phyloP scores from a whole-genome alignment of 2,888 invertebrate species.

The Eristalis tenax region DNA sequence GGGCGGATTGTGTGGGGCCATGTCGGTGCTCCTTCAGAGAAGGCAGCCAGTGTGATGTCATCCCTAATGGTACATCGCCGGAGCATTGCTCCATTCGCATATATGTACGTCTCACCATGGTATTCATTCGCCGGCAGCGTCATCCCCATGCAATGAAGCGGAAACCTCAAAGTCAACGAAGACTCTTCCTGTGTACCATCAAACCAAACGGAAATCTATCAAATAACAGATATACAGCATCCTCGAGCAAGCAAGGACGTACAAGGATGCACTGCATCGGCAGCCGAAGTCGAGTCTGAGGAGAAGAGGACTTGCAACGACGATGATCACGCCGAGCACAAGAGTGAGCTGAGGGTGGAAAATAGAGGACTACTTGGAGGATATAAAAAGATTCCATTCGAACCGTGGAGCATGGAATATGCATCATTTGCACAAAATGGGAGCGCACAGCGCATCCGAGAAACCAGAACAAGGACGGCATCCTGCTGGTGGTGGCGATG shows the following conservation, averaged over 20 bases:
- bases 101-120: constrained; percentile 33
- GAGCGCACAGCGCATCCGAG: constrained; percentile 36
- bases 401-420: constrained; percentile 52
- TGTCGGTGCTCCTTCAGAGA: neutral
- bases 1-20: neutral
- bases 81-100: constrained; percentile 48
- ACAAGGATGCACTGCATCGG: neutral
- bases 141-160: constrained; percentile 45
- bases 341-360: constrained; percentile 4
- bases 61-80: constrained; percentile 54
- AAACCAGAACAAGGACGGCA: constrained; percentile 68
- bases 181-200: constrained; percentile 66
- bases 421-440: constrained; percentile 68
- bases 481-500: constrained; percentile 33
- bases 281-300: neutral
- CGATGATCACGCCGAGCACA: constrained; percentile 12
- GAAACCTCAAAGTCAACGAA: constrained; percentile 70
- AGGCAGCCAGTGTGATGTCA: constrained; percentile 48
- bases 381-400: constrained; percentile 48
- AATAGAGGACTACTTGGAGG: constrained; percentile 53
- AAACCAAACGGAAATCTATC: constrained; percentile 68
- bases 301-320: neutral
- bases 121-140: neutral
- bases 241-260: neutral
- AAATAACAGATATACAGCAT: constrained; percentile 56